Percentiles rank a stretch among this genome's conserved stretches.
Conservation (phyloP, 2,888 invertebrate genomes). For the Lasioglossum oenotherae region DNA sequence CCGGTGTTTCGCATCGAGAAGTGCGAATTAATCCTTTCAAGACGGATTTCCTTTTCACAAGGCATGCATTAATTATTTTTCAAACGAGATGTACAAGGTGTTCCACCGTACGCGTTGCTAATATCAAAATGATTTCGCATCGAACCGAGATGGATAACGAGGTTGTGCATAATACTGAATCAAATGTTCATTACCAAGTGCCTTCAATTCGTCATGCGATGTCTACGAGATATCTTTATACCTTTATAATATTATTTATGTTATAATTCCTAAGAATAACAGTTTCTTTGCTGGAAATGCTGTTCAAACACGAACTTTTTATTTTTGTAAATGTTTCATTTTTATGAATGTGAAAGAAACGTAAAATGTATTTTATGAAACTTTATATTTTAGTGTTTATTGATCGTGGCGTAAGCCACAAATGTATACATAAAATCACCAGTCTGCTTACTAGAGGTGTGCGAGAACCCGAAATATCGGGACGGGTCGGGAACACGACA, state of each 20-base stretch:
- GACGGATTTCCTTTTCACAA: background rate
- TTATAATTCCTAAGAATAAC: background rate
- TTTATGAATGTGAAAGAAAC: background rate
- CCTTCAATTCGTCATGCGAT: background rate
- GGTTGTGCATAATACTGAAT: background rate
- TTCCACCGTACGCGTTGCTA: background rate
- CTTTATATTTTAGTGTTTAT: background rate
- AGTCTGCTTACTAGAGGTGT: too few relatives aligned
- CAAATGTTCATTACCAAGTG: background rate
- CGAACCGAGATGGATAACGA: background rate
- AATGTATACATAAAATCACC: too few relatives aligned
- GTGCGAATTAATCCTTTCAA: constrained; percentile 37
- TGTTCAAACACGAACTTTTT: background rate
- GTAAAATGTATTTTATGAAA: background rate
- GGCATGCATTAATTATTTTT: constrained; percentile 5
- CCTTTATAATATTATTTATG: background rate
- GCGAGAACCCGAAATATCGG: too few relatives aligned
- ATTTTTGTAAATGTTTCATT: too few relatives aligned
- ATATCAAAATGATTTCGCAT: constrained; percentile 7
- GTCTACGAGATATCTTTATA: background rate
- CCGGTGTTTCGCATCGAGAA: background rate
- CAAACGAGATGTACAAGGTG: background rate
- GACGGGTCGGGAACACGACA: too few relatives aligned
- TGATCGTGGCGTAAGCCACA: background rate
- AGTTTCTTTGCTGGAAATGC: background rate